Base-by-base conservation (phyloP, 2,113 vertebrate genomes). In the Agapornis roseicollis region DNA sequence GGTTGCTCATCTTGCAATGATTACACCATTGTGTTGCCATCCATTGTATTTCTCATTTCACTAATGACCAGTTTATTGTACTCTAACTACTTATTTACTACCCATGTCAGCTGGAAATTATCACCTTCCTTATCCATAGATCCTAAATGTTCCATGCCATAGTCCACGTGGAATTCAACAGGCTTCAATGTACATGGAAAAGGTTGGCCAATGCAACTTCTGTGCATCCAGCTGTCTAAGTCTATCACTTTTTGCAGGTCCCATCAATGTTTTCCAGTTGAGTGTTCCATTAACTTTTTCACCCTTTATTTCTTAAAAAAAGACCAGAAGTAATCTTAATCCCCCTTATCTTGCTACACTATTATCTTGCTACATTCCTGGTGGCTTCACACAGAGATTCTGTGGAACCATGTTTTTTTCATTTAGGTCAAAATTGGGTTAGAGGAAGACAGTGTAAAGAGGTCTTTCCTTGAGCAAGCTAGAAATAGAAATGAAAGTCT, bases 251-350 rank as follows among this genome's bases (percentile, higher is more conserved):
- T 90, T 78, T 90, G 80, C 82, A 85, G 42, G 53, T 80, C 66
- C 92, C 66, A 72, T 72, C 85, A 83, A 29, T 66, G 85, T 69
- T 78, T 96, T 73, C 84, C 53, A 65, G 78, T 68, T 73, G 90
- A 89, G 71, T 29, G 33, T 95, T 95, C 95, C 91, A 96, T 96
- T 97, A 97, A 95, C 94, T 97, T 94, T 95, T 93, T 92, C 89
- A 94, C 93, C 92, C 71, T 47, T 93, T 91, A 50, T 82, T 91
- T 71, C 85, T 82, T 93, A 44, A 61, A 87, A 91, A 91, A 91
- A 50, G 41, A 50, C 82, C 42, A 85, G 73, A 79, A 76, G 63
- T 53, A 80, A 96, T 95, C 92, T 92, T 92, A 53, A 96, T 94
- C 94, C 94, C 24, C 56, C 73, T 96, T 96, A 96, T 97, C 94